These are phyloP conservation scores for Anoura caudifer DNA, from an alignment of 2,113 vertebrate genomes.

Conservation along the genomic window DNA sequence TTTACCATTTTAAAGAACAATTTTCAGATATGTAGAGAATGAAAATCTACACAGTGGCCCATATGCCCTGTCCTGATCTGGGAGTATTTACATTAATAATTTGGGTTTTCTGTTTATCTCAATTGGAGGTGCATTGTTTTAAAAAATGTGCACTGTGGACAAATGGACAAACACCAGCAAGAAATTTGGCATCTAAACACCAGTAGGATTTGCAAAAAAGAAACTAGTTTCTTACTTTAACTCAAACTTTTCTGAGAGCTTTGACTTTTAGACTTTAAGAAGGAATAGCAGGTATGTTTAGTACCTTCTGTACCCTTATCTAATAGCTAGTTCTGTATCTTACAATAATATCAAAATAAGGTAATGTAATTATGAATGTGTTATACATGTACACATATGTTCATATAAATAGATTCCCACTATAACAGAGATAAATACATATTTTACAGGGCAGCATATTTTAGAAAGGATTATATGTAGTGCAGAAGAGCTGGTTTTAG, in stretches of 20 bases:
- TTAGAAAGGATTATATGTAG: neutral
- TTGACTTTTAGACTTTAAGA: conserved; percentile 23
- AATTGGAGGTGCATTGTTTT: neutral
- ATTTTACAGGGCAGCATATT: neutral
- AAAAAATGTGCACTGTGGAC: neutral
- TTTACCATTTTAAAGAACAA: neutral
- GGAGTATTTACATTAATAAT: neutral
- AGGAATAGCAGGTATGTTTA: neutral
- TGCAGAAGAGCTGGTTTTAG: neutral
- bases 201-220: neutral
- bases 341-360: neutral
- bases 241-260: neutral
- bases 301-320: neutral
- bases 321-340: neutral
- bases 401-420: neutral
- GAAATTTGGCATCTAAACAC: neutral
- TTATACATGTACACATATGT: neutral
- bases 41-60: neutral
- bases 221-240: neutral
- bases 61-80: neutral
- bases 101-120: neutral
- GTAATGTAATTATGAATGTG: neutral
- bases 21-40: neutral
- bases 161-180: neutral
- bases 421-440: neutral